These are phyloP conservation scores for Apodemia zela DNA, from an alignment of 2,888 invertebrate species.

Conservation along the genomic window DNA sequence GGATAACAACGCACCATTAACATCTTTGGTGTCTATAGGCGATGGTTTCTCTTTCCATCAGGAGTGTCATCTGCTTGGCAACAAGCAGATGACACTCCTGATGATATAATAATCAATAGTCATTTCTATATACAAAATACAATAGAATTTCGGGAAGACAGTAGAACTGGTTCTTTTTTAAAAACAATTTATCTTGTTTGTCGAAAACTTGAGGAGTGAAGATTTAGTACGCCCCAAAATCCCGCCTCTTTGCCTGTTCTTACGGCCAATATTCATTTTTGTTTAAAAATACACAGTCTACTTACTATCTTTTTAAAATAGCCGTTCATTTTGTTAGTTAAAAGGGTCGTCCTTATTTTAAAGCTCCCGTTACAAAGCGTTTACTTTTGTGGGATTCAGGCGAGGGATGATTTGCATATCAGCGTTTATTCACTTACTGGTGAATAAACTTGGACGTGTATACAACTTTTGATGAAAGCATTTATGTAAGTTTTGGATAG, in stretches of 20 bases:
- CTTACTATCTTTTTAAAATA: background rate
- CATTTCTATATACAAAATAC: too few relatives aligned
- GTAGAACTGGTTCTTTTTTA: too few relatives aligned
- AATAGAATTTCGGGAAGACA: too few relatives aligned
- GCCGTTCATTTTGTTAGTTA: background rate
- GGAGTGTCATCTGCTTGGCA: too few relatives aligned
- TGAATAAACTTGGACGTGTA: background rate
- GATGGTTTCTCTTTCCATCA: too few relatives aligned
- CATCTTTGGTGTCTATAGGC: too few relatives aligned
- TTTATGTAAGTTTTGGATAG: background rate
- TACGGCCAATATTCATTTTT: background rate
- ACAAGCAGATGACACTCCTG: too few relatives aligned
- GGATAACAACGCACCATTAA: too few relatives aligned
- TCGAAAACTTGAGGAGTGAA: too few relatives aligned
- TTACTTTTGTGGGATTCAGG: background rate
- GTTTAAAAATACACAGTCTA: background rate
- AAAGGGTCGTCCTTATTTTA: slow-evolving; percentile 5
- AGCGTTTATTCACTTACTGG: slow-evolving; percentile 6
- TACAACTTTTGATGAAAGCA: background rate
- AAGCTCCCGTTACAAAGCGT: background rate
- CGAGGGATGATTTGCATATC: slow-evolving; percentile 3
- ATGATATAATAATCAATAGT: too few relatives aligned
- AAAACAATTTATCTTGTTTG: too few relatives aligned
- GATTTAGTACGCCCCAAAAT: background rate
- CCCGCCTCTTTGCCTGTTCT: background rate